These are phyloP conservation scores for Stylophora pistillata DNA, from an alignment of 64 coral and sea anemone genomes.

Conservation along the genomic window DNA sequence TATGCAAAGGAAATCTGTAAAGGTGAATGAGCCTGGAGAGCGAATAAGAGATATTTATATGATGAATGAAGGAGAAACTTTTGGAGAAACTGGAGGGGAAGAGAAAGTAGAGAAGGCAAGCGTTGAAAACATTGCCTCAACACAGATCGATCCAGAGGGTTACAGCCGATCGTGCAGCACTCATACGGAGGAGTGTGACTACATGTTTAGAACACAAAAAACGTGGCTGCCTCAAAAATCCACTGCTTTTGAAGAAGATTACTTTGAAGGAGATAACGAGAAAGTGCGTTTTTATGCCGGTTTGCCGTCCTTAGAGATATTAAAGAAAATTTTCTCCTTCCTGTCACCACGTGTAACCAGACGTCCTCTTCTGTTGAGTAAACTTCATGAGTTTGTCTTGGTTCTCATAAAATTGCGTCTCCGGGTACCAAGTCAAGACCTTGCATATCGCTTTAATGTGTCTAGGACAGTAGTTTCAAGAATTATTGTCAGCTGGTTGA, in stretches of 20 bases:
- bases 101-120: background rate
- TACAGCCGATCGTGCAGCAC: slow-evolving; percentile 12
- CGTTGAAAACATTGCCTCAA: no score
- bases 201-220: slow-evolving; percentile 45
- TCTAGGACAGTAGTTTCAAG: slow-evolving; percentile 49
- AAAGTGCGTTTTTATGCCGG: no score
- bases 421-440: slow-evolving; percentile 41
- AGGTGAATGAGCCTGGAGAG: slow-evolving; percentile 41
- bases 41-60: slow-evolving; percentile 28
- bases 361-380: background rate
- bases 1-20: slow-evolving; percentile 1
- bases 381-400: no score
- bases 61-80: background rate
- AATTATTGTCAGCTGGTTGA: slow-evolving; percentile 38
- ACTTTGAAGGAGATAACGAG: no score
- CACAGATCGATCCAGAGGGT: background rate
- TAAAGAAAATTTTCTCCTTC: slow-evolving; percentile 23
- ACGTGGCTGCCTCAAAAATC: no score
- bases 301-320: slow-evolving; percentile 54
- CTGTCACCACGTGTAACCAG: background rate
- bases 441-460: slow-evolving; percentile 50
- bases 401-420: slow-evolving; percentile 34
- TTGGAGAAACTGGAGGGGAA: background rate
- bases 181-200: slow-evolving; percentile 67
- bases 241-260: no score